Percentiles rank a stretch among this genome's conserved stretches.
Conservation (phyloP, 2,888 invertebrate genomes). For the Phaedon cochleariae region DNA sequence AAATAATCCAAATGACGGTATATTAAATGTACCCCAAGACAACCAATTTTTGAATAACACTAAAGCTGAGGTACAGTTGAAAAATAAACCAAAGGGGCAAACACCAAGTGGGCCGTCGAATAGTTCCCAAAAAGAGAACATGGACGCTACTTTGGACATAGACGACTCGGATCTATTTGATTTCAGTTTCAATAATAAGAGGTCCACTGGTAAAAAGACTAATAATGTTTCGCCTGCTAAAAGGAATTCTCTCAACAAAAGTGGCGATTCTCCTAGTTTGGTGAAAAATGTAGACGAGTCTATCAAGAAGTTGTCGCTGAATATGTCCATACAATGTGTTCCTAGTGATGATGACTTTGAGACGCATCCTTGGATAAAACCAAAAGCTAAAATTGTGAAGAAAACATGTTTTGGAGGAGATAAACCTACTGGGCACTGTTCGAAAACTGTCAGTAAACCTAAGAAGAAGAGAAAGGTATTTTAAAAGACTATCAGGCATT, state of each 20-base stretch:
- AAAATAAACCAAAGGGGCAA: neutral
- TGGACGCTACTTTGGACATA: neutral
- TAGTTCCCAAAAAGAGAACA: conserved; percentile 18
- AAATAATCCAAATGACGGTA: too few species aligned
- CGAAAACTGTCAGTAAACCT: conserved; percentile 12
- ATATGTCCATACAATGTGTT: conserved; percentile 5
- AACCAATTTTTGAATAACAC: neutral
- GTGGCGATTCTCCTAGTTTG: neutral
- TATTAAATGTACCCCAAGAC: neutral
- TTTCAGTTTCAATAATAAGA: conserved; percentile 21
- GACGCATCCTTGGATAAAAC: conserved; percentile 25
- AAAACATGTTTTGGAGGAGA: neutral
- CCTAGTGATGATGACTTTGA: conserved; percentile 50
- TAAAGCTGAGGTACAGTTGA: neutral
- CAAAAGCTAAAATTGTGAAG: conserved; percentile 11
- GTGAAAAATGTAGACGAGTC: conserved; percentile 15
- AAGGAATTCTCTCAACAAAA: neutral
- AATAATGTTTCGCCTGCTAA: neutral
- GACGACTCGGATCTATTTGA: conserved; percentile 19
- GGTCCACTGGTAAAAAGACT: neutral
- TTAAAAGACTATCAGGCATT: conserved; percentile 16
- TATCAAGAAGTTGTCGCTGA: conserved; percentile 10
- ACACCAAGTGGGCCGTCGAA: neutral
- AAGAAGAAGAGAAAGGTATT: conserved; percentile 17
- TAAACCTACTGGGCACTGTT: neutral